phyloP scores from a whole-genome alignment of 92 coral and sea anemone species.

The Epizoanthus stellaris region DNA sequence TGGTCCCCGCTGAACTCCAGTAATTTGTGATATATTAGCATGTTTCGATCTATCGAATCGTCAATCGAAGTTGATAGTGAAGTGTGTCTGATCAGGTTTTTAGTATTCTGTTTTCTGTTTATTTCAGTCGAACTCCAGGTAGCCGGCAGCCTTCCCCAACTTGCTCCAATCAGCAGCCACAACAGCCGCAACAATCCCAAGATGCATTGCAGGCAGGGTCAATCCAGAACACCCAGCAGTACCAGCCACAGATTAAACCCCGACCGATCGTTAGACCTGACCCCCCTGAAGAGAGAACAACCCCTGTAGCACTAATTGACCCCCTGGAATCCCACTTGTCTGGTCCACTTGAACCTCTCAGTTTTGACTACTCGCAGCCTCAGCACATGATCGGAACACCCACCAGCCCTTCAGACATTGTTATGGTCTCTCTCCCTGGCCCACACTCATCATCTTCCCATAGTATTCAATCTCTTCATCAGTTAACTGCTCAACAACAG shows the following conservation, averaged over 20 bases:
- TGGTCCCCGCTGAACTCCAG: too few relatives aligned
- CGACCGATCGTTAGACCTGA: conserved; percentile 52
- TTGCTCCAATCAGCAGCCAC: conserved; percentile 48
- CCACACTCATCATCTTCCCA: conserved; percentile 63
- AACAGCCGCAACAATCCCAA: conserved; percentile 75
- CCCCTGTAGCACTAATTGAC: conserved; percentile 79
- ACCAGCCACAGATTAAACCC: conserved; percentile 66
- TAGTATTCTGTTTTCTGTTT: conserved; percentile 3
- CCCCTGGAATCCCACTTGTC: conserved; percentile 68
- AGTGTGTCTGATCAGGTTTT: background rate
- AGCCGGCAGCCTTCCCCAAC: conserved; percentile 98
- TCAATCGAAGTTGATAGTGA: background rate
- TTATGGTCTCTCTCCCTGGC: conserved; percentile 84
- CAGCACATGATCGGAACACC: conserved; percentile 84
- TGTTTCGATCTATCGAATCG: background rate
- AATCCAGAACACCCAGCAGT: conserved; percentile 57
- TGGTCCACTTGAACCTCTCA: conserved; percentile 78
- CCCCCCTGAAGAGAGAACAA: conserved; percentile 59
- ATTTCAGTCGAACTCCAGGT: conserved; percentile 94
- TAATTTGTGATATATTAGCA: too few relatives aligned
- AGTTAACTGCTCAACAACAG: conserved; percentile 79
- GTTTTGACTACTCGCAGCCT: conserved; percentile 63
- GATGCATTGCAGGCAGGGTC: conserved; percentile 80
- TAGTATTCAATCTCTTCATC: conserved; percentile 60
- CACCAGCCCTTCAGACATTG: conserved; percentile 88